Conservation (phyloP, 2,113 vertebrate species). For the Eublepharis macularius region DNA sequence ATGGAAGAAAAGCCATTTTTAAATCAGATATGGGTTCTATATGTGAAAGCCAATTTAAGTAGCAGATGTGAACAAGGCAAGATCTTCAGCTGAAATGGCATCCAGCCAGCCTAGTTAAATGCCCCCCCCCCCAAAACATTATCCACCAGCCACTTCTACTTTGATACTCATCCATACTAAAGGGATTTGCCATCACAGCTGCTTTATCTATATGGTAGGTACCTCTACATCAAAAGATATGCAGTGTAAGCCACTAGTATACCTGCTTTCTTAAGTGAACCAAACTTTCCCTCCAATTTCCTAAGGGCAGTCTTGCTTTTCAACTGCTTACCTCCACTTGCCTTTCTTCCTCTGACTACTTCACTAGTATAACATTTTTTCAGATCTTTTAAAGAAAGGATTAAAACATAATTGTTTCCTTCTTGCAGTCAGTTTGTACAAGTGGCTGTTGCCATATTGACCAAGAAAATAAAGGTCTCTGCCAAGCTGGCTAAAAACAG, state of each 20-base stretch:
- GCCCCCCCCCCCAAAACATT: conserved; percentile 46
- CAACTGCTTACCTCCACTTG: background rate
- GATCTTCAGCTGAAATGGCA: conserved; percentile 19
- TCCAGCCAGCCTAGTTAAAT: conserved; percentile 48
- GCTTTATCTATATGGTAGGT: conserved; percentile 54
- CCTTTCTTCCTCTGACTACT: background rate
- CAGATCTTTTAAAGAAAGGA: conserved; percentile 24
- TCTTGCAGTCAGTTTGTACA: too few species aligned
- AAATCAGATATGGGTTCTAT: background rate
- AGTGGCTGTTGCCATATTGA: background rate
- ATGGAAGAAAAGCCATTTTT: background rate
- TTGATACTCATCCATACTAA: conserved; percentile 64
- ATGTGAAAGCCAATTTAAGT: background rate
- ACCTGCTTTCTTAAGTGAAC: conserved; percentile 15
- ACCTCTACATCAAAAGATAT: conserved; percentile 43
- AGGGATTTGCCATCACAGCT: conserved; percentile 59
- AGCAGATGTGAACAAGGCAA: background rate
- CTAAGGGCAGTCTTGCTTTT: conserved; percentile 15
- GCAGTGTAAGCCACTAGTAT: conserved; percentile 53
- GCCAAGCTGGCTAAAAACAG: background rate
- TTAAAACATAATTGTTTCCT: conserved; percentile 7
- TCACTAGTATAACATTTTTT: conserved; percentile 10
- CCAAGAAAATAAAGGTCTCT: background rate
- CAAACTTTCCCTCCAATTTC: conserved; percentile 45
- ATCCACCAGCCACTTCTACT: conserved; percentile 21